Evolutionary conservation across 2,797 vertebrate species (phyloP), one percentile per base, ranked within the genome.

Genomic region (Rhabdomys pumilio): DNA sequence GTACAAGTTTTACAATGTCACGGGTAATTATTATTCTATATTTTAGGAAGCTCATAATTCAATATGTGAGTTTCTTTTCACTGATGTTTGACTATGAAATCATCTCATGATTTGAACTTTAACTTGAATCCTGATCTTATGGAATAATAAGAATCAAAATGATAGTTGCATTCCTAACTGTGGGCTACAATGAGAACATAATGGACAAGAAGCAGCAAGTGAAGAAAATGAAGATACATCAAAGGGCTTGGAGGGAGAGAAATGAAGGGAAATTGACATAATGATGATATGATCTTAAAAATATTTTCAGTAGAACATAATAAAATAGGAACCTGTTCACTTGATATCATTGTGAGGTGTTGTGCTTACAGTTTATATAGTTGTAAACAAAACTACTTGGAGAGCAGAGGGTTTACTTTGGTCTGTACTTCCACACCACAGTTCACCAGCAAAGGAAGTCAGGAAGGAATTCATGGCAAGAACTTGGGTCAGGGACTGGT

Each of bases 101-200:
- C 72, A 67, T 86, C 89, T 96, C 83, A 75, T 6, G 75, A 15
- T 29, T 76, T 92, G 89, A 67, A 73, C 55, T 96, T 94, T 92
- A 96, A 97, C 94, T 93, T 93, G 96, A 97, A 88, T 94, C 50
- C 79, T 90, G 44, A 82, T 34, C 47, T 50, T 89, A 61, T 87
- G 8, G 57, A 89, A 41, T 67, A 67, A 91, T 57, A 83, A 22
- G 9, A 61, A 72, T 93, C 26, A 81, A 55, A 76, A 5, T 93
- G 31, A 38, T 90, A 80, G 24, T 91, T 90, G 57, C 89, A 81
- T 12, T 9, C 84, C 80, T 96, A 93, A 26, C 38, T 96, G 69
- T 73, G 87, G 90, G 72, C 61, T 57, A 53, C 47, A 65, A 9
- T 29, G 24, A 90, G 55, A 91, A 80, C 63, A 80, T 44, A 13